A percentile compares a stretch with the other conserved stretches of the same genome.
These are phyloP conservation scores for Sarcophaga variegata DNA, from an alignment of 2,888 invertebrate species.

Conservation along the genomic window DNA sequence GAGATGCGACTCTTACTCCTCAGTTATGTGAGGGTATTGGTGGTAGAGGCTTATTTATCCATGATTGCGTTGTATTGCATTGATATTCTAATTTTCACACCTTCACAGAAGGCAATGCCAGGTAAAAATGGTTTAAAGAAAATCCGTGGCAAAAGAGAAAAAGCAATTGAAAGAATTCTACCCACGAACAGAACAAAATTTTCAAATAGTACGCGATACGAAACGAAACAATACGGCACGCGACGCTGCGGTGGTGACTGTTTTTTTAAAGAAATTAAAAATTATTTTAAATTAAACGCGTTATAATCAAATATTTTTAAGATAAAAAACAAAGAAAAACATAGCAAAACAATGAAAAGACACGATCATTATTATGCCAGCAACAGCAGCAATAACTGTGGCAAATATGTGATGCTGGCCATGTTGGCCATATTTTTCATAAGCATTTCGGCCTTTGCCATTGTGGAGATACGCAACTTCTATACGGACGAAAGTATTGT, in stretches of 20 bases:
- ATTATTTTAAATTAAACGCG: neutral
- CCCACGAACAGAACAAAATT: conserved; percentile 29
- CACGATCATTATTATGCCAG: conserved; percentile 32
- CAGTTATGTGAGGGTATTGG: neutral
- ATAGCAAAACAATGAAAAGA: conserved; percentile 40
- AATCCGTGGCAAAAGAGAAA: conserved; percentile 22
- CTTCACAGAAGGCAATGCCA: neutral
- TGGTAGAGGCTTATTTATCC: conserved; percentile 48
- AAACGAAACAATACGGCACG: conserved; percentile 64
- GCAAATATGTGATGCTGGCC: conserved; percentile 16
- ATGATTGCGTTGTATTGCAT: conserved; percentile 32
- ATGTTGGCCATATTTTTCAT: conserved; percentile 42
- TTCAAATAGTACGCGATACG: conserved; percentile 61
- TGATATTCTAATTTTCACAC: conserved; percentile 58
- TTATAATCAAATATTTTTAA: conserved; percentile 12
- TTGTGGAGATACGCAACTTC: conserved; percentile 38
- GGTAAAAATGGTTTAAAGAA: conserved; percentile 27
- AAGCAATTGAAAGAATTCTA: conserved; percentile 40
- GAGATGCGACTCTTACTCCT: neutral
- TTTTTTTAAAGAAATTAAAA: conserved; percentile 2
- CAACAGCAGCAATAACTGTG: conserved; percentile 1
- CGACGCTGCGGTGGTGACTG: conserved; percentile 26
- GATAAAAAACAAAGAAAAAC: neutral
- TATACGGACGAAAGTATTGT: conserved; percentile 43
- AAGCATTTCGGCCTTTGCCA: conserved; percentile 19